Percentiles rank a stretch among this genome's conserved stretches.
These are phyloP conservation scores for Poeciliopsis occidentalis DNA, from an alignment of 2,113 vertebrate species.

Conservation along the genomic window DNA sequence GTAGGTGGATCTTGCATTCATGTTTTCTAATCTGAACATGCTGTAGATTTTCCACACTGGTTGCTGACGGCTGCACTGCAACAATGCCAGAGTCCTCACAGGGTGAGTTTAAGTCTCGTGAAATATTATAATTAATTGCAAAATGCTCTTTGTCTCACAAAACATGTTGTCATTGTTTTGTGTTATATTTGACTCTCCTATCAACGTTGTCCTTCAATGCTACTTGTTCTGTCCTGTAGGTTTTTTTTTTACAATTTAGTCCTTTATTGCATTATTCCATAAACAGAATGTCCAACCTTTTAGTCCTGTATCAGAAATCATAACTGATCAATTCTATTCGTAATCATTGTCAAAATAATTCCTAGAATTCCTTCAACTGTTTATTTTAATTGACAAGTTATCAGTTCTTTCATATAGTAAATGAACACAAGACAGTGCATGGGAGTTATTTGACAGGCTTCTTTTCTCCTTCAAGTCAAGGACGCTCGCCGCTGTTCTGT, in stretches of 20 bases:
- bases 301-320: conserved; percentile 12
- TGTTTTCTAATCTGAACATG: conserved; percentile 63
- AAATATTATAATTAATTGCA: background rate
- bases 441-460: conserved; percentile 14
- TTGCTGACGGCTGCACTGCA: conserved; percentile 80
- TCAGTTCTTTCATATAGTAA: background rate
- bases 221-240: background rate
- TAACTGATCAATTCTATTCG: conserved; percentile 38
- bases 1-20: conserved; percentile 67
- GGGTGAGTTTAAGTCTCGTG: conserved; percentile 75
- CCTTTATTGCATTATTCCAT: background rate
- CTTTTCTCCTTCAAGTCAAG: conserved; percentile 77
- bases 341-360: conserved; percentile 30
- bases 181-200: background rate
- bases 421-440: background rate
- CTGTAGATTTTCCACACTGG: conserved; percentile 70
- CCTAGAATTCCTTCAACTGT: background rate
- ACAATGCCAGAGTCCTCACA: conserved; percentile 85
- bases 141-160: too few relatives aligned
- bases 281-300: too few relatives aligned
- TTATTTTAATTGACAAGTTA: background rate
- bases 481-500: conserved; percentile 71
- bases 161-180: background rate
- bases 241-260: background rate
- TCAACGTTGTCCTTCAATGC: background rate